A percentile compares a stretch with the other conserved stretches of the same genome.
Evolutionary conservation across 1,140 invertebrate species (phyloP).

Genomic region (Drosophila leontia): DNA sequence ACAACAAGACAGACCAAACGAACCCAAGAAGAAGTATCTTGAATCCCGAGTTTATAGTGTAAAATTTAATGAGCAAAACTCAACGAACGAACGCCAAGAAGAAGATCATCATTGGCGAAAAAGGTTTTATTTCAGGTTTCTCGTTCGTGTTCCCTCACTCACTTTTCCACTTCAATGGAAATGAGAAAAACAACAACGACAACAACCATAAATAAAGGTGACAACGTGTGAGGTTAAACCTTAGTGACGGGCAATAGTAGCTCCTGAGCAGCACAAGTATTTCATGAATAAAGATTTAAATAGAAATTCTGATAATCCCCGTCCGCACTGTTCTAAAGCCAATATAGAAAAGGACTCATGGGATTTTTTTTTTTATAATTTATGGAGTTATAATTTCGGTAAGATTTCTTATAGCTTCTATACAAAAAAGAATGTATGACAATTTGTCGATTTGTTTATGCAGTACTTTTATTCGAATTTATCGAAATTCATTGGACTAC

Average conservation of each 20-base stretch:
- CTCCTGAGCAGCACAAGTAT: conserved; percentile 15
- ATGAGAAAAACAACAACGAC: conserved; percentile 42
- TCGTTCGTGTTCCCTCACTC: conserved; percentile 26
- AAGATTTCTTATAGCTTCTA: too few species aligned
- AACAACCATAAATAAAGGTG: conserved; percentile 32
- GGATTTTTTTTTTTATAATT: too few species aligned
- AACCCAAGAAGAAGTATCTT: background rate
- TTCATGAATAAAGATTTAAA: conserved; percentile 39
- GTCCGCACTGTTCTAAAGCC: background rate
- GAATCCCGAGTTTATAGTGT: conserved; percentile 20
- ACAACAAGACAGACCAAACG: background rate
- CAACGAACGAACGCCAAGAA: conserved; percentile 8
- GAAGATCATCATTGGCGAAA: conserved; percentile 33
- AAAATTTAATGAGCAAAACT: conserved; percentile 33
- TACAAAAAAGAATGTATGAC: too few species aligned
- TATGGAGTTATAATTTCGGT: too few species aligned
- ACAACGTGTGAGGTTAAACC: conserved; percentile 58
- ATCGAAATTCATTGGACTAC: too few species aligned
- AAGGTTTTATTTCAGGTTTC: conserved; percentile 35
- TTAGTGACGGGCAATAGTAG: conserved; percentile 48
- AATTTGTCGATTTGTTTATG: too few species aligned
- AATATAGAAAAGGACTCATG: too few species aligned
- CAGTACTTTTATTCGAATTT: too few species aligned
- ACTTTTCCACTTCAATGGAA: conserved; percentile 66
- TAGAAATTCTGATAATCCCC: conserved; percentile 5